phyloP scores from a whole-genome alignment of 2,797 vertebrate species.

The Pseudochirops corinnae region DNA sequence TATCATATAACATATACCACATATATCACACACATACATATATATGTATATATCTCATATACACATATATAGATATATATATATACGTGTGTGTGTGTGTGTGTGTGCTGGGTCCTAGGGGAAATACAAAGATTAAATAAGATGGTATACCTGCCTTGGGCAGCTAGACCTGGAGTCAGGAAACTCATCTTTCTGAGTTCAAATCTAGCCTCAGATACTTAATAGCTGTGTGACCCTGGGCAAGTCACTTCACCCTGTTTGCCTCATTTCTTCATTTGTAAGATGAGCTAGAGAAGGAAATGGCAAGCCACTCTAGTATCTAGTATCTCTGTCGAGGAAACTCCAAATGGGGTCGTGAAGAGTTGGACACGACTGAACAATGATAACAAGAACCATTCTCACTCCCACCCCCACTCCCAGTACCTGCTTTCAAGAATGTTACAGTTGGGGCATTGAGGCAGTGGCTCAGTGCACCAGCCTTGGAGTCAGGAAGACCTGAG shows the following conservation, averaged over 20 bases:
- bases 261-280: not conserved
- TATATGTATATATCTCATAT: too few species aligned
- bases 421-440: constrained; percentile 16
- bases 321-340: not conserved
- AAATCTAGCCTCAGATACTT: not conserved
- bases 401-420: not conserved
- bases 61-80: too few species aligned
- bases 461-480: too few species aligned
- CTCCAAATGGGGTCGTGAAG: not conserved
- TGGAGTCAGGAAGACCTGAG: too few species aligned
- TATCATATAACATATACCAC: constrained; percentile 14
- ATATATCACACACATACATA: too few species aligned
- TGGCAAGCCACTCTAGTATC: not conserved
- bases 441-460: not conserved
- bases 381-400: not conserved
- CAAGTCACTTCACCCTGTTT: not conserved
- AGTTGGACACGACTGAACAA: not conserved
- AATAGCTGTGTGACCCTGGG: not conserved
- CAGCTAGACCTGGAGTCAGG: not conserved
- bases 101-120: not conserved
- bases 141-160: not conserved
- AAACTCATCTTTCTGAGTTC: not conserved
- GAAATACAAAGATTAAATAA: not conserved
- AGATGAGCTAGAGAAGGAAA: not conserved
- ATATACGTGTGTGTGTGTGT: too few species aligned